Conservation (phyloP, 2,797 vertebrate species). For the Phoxinus dragarum region DNA sequence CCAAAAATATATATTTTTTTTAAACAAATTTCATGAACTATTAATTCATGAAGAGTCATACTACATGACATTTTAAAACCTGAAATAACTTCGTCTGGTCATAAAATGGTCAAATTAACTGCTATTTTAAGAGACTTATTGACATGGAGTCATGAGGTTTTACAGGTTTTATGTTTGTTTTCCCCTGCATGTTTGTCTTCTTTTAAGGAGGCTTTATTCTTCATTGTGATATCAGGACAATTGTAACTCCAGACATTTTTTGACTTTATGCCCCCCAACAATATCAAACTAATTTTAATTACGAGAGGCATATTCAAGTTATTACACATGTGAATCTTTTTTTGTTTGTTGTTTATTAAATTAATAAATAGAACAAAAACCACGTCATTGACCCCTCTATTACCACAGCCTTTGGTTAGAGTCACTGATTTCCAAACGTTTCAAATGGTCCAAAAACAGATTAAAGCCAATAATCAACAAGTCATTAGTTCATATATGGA, state of each 20-base stretch:
- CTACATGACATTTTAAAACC: not conserved
- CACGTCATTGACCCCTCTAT: conserved; percentile 18
- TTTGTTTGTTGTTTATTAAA: not conserved
- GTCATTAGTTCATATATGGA: conserved; percentile 1
- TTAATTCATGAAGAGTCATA: not conserved
- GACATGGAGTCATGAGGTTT: not conserved
- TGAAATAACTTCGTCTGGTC: not conserved
- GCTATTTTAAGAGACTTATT: not conserved
- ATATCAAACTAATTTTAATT: not conserved
- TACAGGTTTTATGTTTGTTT: not conserved
- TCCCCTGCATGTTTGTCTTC: no score
- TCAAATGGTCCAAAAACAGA: conserved; percentile 10
- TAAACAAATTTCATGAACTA: not conserved
- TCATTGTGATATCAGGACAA: not conserved
- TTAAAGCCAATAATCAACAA: not conserved
- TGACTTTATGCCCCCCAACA: not conserved
- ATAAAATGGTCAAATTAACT: not conserved
- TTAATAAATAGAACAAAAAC: not conserved
- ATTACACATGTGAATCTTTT: not conserved
- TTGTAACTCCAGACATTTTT: not conserved
- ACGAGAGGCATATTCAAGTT: not conserved
- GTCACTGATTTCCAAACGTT: not conserved
- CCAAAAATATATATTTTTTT: not conserved
- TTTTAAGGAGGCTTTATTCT: not conserved
- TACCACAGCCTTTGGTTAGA: not conserved